Evolutionary conservation across 2,113 vertebrate species (phyloP).

Genomic region (Haemorhous mexicanus): DNA sequence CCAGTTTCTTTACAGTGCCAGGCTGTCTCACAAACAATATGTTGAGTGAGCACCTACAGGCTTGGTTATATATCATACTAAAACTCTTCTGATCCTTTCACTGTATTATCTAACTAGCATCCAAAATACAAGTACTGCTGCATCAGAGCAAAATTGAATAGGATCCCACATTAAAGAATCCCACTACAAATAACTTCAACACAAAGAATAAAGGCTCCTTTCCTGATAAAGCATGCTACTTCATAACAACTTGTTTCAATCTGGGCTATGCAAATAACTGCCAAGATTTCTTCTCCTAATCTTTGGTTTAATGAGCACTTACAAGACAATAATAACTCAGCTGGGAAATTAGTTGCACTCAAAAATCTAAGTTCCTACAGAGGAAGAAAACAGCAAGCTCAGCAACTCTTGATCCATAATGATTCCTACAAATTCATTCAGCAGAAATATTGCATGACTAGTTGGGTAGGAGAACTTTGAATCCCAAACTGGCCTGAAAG

Average conservation of each 20-base stretch:
- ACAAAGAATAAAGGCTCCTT: neutral
- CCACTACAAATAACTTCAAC: neutral
- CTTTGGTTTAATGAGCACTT: conserved; percentile 6
- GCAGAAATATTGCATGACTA: neutral
- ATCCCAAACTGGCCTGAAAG: neutral
- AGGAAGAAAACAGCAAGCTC: neutral
- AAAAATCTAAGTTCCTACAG: neutral
- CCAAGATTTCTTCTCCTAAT: neutral
- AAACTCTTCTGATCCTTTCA: neutral
- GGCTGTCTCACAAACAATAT: neutral
- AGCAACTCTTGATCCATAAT: neutral
- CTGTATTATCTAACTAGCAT: neutral
- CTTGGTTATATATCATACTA: neutral
- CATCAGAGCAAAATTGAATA: neutral
- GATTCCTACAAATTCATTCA: neutral
- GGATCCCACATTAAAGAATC: neutral
- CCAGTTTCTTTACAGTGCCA: neutral
- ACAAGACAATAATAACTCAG: neutral
- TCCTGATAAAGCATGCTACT: neutral
- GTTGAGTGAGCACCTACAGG: neutral
- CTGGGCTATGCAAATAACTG: neutral
- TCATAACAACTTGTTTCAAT: neutral
- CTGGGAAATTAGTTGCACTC: neutral
- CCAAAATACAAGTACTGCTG: neutral
- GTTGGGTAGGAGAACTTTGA: neutral